Percentiles rank a stretch among this genome's conserved stretches.
phyloP scores from a whole-genome alignment of 2,797 vertebrate genomes.

The Hirundo rustica region DNA sequence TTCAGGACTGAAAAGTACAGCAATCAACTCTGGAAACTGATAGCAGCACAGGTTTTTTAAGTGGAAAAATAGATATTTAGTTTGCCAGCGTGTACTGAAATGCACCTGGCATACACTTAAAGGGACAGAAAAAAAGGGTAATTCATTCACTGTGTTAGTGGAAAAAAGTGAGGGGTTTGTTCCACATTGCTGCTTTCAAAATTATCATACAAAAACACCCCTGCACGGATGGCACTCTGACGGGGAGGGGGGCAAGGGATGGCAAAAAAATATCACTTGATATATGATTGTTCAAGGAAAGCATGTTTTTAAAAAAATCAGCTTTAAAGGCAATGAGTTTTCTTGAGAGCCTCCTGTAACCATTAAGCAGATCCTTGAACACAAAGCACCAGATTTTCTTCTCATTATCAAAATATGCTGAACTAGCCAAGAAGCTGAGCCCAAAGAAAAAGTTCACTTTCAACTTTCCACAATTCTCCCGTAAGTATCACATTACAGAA shows the following conservation, averaged over 20 bases:
- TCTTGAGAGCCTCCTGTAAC: background rate
- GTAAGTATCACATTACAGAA: background rate
- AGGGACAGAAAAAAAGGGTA: background rate
- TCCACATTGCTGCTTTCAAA: background rate
- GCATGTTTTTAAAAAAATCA: background rate
- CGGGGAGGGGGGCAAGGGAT: background rate
- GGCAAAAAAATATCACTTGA: background rate
- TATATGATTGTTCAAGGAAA: background rate
- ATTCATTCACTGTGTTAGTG: background rate
- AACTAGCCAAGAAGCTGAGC: slow-evolving; percentile 13
- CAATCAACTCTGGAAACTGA: background rate
- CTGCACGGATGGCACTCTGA: background rate
- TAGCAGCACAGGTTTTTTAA: background rate
- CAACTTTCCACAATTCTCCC: background rate
- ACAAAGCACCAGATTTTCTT: slow-evolving; percentile 40
- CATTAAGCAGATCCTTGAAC: background rate
- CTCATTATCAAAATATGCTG: background rate
- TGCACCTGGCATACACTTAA: background rate
- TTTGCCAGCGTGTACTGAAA: background rate
- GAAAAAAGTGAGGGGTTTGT: background rate
- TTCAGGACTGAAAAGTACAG: background rate
- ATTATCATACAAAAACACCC: background rate
- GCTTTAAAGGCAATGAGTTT: background rate
- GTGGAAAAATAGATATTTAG: background rate
- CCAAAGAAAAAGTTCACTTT: background rate